A percentile compares a stretch with the other conserved stretches of the same genome.
phyloP scores from a whole-genome alignment of 1,140 invertebrate species.

The Zelostemma sp. region DNA sequence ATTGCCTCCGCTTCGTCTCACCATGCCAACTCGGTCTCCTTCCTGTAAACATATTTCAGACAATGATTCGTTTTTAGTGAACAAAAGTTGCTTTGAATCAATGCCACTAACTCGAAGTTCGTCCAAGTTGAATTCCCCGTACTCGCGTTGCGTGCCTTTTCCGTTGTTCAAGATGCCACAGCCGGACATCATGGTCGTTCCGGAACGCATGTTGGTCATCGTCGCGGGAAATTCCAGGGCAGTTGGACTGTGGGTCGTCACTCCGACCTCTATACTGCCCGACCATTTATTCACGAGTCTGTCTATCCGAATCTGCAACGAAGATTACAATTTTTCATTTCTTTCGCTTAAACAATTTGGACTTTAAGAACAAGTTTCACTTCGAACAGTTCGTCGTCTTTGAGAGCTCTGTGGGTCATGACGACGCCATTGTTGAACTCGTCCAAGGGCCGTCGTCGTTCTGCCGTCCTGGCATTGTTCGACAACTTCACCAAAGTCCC shows the following conservation, averaged over 20 bases:
- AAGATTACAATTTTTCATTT: no score
- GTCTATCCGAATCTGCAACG: slow-evolving; percentile 86
- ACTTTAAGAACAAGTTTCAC: no score
- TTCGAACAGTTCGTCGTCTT: slow-evolving; percentile 93
- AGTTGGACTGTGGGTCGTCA: slow-evolving; percentile 93
- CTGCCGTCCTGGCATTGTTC: slow-evolving; percentile 85
- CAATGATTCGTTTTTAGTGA: no score
- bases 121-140: slow-evolving; percentile 95
- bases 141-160: slow-evolving; percentile 91
- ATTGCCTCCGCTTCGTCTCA: slow-evolving; percentile 84
- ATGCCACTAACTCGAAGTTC: slow-evolving; percentile 85
- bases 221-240: slow-evolving; percentile 93
- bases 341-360: no score
- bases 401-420: slow-evolving; percentile 88
- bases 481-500: slow-evolving; percentile 91
- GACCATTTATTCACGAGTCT: slow-evolving; percentile 93
- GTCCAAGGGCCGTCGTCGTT: slow-evolving; percentile 87
- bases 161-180: slow-evolving; percentile 95
- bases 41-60: no score
- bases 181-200: slow-evolving; percentile 97
- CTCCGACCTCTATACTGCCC: slow-evolving; percentile 93
- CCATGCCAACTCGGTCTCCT: slow-evolving; percentile 90
- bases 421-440: slow-evolving; percentile 96
- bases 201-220: slow-evolving; percentile 96
- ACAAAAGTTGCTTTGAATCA: slow-evolving; percentile 2